Conservation (phyloP, 2,797 vertebrate species). For the Pelobates cultripes region DNA sequence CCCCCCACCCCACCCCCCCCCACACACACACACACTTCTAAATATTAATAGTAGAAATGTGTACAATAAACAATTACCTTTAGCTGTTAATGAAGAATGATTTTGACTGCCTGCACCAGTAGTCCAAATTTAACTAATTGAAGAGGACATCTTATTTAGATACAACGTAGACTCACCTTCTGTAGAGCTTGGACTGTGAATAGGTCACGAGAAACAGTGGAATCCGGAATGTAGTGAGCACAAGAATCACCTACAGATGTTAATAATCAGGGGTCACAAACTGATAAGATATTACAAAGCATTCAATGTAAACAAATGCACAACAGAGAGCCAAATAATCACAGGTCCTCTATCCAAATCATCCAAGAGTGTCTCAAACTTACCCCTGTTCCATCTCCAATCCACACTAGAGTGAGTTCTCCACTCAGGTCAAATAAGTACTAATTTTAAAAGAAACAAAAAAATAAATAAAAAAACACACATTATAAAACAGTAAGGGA, state of each 20-base stretch:
- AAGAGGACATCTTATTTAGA: background rate
- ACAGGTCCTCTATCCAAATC: no score
- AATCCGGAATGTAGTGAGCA: constrained; percentile 89
- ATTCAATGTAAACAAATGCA: no score
- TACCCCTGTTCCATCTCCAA: constrained; percentile 92
- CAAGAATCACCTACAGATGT: constrained; percentile 82
- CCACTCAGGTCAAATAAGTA: constrained; percentile 85
- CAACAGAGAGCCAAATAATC: no score
- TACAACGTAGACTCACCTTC: constrained; percentile 76
- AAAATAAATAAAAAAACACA: background rate
- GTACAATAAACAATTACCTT: no score
- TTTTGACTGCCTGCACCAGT: background rate
- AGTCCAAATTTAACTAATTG: background rate
- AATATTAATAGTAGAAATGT: no score
- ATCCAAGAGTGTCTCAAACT: constrained; percentile 63
- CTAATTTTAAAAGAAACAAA: constrained; percentile 62
- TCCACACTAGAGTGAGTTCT: constrained; percentile 90
- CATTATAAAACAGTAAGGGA: no score
- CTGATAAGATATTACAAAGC: background rate
- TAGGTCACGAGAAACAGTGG: constrained; percentile 85
- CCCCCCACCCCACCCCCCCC: no score
- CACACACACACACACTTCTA: no score
- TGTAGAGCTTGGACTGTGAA: constrained; percentile 90
- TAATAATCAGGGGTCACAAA: constrained; percentile 53
- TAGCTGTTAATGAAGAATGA: no score